These are phyloP conservation scores for Larimichthys polyactis DNA, from an alignment of 2,113 vertebrate species.

Conservation along the genomic window DNA sequence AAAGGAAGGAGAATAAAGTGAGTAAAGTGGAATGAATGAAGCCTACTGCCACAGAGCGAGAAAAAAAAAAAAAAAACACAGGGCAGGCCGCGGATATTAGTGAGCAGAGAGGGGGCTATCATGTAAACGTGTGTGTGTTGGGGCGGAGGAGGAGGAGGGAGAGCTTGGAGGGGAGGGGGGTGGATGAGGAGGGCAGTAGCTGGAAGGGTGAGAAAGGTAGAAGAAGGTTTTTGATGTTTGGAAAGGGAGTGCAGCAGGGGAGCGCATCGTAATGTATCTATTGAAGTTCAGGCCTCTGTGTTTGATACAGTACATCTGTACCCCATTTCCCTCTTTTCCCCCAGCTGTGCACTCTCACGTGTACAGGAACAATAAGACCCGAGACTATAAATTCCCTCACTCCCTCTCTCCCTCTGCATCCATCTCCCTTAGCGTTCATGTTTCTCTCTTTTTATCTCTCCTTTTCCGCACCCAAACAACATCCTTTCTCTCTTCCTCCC, in stretches of 20 bases:
- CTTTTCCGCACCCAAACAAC: background rate
- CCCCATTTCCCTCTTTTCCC: conserved; percentile 75
- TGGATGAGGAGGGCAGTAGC: conserved; percentile 52
- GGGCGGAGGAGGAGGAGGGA: background rate
- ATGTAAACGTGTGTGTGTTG: conserved; percentile 50
- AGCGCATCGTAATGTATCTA: conserved; percentile 78
- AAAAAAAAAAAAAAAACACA: background rate
- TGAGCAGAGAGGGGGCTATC: conserved; percentile 39
- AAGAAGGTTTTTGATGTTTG: conserved; percentile 75
- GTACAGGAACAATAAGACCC: conserved; percentile 77
- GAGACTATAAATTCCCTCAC: conserved; percentile 69
- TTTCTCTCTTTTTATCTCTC: conserved; percentile 46
- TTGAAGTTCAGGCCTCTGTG: conserved; percentile 76
- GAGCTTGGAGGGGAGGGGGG: conserved; percentile 5
- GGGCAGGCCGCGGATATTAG: conserved; percentile 62
- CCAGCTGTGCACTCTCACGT: conserved; percentile 80
- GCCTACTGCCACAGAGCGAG: conserved; percentile 22
- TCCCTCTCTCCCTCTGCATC: conserved; percentile 64
- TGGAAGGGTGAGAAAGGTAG: conserved; percentile 75
- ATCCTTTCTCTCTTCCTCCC: no score
- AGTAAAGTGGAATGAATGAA: conserved; percentile 63
- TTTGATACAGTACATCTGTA: conserved; percentile 82
- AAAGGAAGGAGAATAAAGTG: conserved; percentile 63
- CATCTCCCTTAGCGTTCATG: conserved; percentile 62
- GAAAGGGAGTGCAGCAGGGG: conserved; percentile 68